These are phyloP conservation scores for Volucella inflata DNA, from an alignment of 2,888 invertebrate species.

Conservation along the genomic window DNA sequence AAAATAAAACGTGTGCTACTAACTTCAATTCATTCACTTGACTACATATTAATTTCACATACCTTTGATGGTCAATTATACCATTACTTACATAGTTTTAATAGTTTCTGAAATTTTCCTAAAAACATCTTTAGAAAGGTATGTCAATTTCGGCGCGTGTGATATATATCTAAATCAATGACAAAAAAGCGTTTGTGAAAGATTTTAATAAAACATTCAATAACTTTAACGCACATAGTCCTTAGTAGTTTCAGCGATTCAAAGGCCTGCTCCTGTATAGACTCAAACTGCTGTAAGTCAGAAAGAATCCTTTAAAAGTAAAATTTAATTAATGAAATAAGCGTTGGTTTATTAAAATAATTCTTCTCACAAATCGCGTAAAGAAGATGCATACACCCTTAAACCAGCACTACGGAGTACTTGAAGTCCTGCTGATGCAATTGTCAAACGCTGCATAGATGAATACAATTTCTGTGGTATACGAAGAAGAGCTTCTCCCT, in stretches of 20 bases:
- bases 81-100: slow-evolving; percentile 86
- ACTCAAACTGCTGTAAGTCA: slow-evolving; percentile 80
- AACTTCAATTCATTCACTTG: no score
- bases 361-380: slow-evolving; percentile 82
- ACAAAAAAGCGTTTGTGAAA: slow-evolving; percentile 11
- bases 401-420: slow-evolving; percentile 81
- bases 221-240: slow-evolving; percentile 79
- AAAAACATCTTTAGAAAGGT: slow-evolving; percentile 82
- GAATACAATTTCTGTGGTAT: slow-evolving; percentile 82
- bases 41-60: no score
- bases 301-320: slow-evolving; percentile 78
- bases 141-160: slow-evolving; percentile 87
- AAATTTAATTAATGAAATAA: slow-evolving; percentile 51
- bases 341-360: not conserved
- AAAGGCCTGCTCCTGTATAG: slow-evolving; percentile 82
- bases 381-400: slow-evolving; percentile 80
- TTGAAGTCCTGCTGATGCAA: slow-evolving; percentile 82
- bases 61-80: not conserved
- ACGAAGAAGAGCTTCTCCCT: slow-evolving; percentile 81
- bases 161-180: slow-evolving; percentile 86
- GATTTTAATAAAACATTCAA: slow-evolving; percentile 40
- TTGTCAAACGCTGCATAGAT: slow-evolving; percentile 81
- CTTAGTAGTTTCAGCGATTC: slow-evolving; percentile 79
- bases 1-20: no score
- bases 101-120: slow-evolving; percentile 82